Conservation (phyloP, 2,797 vertebrate species). For the Stomatorhinus walkeri region DNA sequence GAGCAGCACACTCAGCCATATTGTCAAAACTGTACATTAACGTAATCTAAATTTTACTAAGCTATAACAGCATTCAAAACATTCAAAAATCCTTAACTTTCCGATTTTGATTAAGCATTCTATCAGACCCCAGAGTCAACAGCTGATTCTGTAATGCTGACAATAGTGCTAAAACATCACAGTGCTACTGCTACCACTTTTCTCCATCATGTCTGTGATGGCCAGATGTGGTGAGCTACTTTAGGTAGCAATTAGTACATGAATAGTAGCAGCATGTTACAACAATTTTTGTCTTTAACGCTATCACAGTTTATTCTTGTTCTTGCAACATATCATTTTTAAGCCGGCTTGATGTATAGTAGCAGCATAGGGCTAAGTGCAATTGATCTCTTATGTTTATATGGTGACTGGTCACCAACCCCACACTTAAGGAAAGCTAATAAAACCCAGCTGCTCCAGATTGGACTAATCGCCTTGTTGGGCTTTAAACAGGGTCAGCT, state of each 20-base stretch:
- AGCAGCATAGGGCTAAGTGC: not conserved
- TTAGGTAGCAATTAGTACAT: not conserved
- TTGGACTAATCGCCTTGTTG: not conserved
- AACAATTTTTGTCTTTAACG: not conserved
- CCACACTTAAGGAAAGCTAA: not conserved
- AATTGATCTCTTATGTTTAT: not conserved
- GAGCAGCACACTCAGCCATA: not conserved
- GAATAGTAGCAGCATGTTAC: not conserved
- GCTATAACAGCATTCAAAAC: not conserved
- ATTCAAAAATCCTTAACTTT: not conserved
- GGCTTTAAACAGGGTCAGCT: not conserved
- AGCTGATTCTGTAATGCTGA: not conserved
- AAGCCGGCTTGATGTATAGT: not conserved
- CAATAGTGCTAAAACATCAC: not conserved
- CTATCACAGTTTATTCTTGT: not conserved
- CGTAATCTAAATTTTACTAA: not conserved
- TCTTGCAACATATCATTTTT: not conserved
- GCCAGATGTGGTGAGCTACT: not conserved
- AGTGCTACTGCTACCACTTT: not conserved
- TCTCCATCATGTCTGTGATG: not conserved
- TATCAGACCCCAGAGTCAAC: not conserved
- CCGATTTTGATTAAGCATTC: not conserved
- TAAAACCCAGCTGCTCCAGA: constrained; percentile 4
- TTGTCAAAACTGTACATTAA: not conserved
- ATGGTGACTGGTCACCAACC: not conserved